These are phyloP conservation scores for Penaeus japonicus DNA, from an alignment of 1,140 invertebrate genomes.

Conservation along the genomic window DNA sequence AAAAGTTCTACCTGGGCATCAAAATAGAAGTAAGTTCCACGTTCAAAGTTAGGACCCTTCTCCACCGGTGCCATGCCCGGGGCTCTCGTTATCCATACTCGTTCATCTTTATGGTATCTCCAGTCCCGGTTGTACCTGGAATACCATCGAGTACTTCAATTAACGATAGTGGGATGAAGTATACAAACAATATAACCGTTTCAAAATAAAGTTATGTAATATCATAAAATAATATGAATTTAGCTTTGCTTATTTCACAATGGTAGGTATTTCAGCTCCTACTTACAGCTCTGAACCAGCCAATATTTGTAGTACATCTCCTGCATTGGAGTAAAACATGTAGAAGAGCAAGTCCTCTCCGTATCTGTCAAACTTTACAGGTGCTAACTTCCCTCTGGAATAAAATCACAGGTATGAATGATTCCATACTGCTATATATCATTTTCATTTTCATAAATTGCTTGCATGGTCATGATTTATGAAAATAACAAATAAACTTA, in stretches of 20 bases:
- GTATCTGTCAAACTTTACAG: conserved; percentile 94
- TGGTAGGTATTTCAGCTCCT: not conserved
- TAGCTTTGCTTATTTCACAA: too few relatives aligned
- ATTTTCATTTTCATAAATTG: too few relatives aligned
- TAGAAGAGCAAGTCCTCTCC: conserved; percentile 99
- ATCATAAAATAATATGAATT: too few relatives aligned
- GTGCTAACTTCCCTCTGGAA: conserved; percentile 88
- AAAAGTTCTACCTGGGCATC: conserved; percentile 86
- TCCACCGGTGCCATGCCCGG: conserved; percentile 90
- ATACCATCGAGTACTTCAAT: not conserved
- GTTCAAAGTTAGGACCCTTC: conserved; percentile 94
- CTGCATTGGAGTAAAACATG: conserved; percentile 98
- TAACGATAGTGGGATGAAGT: too few relatives aligned
- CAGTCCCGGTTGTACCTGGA: conserved; percentile 92
- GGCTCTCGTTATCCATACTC: conserved; percentile 98
- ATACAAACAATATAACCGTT: too few relatives aligned
- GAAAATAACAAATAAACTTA: too few relatives aligned
- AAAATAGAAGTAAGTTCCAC: conserved; percentile 99
- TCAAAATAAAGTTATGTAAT: too few relatives aligned
- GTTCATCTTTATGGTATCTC: conserved; percentile 99
- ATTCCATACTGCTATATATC: not conserved
- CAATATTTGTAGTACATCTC: conserved; percentile 95
- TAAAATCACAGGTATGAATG: not conserved
- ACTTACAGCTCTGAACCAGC: conserved; percentile 96
- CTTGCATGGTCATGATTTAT: too few relatives aligned